Base-by-base conservation (phyloP, 2,113 vertebrate species). In the Catagonus wagneri region DNA sequence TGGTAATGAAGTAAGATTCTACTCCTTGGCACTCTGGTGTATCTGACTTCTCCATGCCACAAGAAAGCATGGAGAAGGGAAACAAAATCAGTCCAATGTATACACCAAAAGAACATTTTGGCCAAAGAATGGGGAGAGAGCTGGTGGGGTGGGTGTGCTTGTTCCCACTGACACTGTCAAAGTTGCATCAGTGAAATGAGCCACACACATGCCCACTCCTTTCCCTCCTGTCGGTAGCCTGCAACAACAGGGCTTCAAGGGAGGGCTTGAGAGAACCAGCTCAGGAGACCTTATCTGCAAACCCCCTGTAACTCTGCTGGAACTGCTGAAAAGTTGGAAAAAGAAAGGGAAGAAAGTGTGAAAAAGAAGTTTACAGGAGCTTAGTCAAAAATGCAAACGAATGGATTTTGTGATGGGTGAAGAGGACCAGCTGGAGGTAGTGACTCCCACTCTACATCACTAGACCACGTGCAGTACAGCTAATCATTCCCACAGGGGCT, bases 301-400 rank as follows among this genome's bases (percentile, higher is more conserved):
- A 15, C 9, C 27, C 68, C 16, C 12, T 5, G 19, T 15, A 89
- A 58, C 52, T 56, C 29, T 54, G 7, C 20, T 58, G 20, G 6
- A 69, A 90, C 84, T 60, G 58, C 54, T 32, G 22, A 83, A 52
- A 72, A 72, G 10, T 16, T 36, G 7, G 34, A 39, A 9, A 65
- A 52, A 52, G 60, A 69, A 68, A 44, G 3, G 12, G 17, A 11
- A 80, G 32, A 23, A 69, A 94, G 15, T 12, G 56, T 84, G n/a
- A 68, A 63, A 89, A 92, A 86, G 17, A 60, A 52, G 10, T n/a
- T 50, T 58, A 68, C 1, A 75, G 14, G 27, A 72, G 3, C 15
- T 34, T 87, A 27, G 39, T 50, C 65, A 63, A 84, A 66, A 80
- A 88, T 63, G 23, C 5, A 75, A 95, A 88, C 39, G 27, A 93